These are phyloP conservation scores for Caradrina kadenii DNA, from an alignment of 2,888 invertebrate species.

Conservation along the genomic window DNA sequence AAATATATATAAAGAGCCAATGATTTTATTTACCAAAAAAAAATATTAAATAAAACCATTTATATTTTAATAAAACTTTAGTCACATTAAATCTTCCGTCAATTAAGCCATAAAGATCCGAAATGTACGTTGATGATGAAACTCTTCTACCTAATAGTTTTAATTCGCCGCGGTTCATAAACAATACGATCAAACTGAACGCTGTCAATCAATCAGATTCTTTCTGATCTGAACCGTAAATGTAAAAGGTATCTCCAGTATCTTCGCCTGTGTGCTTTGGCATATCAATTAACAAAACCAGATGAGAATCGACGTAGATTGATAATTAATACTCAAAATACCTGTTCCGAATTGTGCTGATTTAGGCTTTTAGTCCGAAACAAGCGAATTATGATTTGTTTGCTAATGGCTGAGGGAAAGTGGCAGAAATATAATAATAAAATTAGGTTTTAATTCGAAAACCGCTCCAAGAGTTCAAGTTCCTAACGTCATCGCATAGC, in stretches of 20 bases:
- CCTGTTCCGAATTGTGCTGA: conserved; percentile 33
- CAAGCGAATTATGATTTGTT: conserved; percentile 14
- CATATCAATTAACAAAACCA: conserved; percentile 44
- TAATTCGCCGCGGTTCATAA: conserved; percentile 5
- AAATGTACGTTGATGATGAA: conserved; percentile 3
- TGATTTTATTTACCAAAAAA: too few relatives aligned
- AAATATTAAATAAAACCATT: too few relatives aligned
- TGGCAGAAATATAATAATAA: conserved; percentile 17
- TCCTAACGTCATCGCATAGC: neutral
- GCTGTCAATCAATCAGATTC: conserved; percentile 25
- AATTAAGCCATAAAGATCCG: neutral
- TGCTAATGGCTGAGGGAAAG: conserved; percentile 42
- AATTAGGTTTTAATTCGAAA: conserved; percentile 32
- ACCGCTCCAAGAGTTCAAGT: conserved; percentile 20
- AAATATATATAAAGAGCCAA: neutral
- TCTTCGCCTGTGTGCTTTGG: conserved; percentile 17
- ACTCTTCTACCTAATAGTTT: conserved; percentile 16
- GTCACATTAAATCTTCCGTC: neutral
- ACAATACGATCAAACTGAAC: neutral
- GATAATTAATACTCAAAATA: conserved; percentile 26
- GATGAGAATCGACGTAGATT: conserved; percentile 38
- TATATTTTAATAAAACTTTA: too few relatives aligned
- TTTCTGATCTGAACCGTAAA: conserved; percentile 18
- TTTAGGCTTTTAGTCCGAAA: conserved; percentile 1
- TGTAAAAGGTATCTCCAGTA: conserved; percentile 16